Conservation (phyloP, 1,140 invertebrate species). For the Neotoxoptera formosana region DNA sequence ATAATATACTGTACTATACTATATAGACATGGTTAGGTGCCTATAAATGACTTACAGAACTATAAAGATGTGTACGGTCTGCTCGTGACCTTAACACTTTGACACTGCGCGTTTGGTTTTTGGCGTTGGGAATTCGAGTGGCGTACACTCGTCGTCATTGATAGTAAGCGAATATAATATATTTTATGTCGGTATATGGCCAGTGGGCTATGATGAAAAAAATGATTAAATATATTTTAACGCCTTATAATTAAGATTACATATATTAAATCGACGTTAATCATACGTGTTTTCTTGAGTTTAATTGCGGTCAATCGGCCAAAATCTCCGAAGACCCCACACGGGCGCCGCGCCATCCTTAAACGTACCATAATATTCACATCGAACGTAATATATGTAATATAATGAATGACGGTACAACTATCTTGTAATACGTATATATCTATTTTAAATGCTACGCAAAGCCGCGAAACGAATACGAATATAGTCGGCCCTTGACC, state of each 20-base stretch:
- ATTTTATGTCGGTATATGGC: too few relatives aligned
- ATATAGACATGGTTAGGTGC: too few relatives aligned
- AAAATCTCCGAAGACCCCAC: background rate
- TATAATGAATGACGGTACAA: background rate
- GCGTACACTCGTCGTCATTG: background rate
- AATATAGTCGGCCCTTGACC: slow-evolving; percentile 25
- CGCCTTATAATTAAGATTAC: background rate
- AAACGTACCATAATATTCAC: background rate
- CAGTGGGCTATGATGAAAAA: background rate
- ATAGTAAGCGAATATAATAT: background rate
- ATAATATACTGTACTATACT: too few relatives aligned
- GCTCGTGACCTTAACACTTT: slow-evolving; percentile 44
- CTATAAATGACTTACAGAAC: background rate
- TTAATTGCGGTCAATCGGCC: background rate
- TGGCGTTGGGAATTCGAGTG: background rate
- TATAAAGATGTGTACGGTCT: background rate
- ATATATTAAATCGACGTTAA: background rate
- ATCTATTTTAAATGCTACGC: background rate
- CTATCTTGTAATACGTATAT: background rate
- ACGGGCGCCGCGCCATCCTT: background rate
- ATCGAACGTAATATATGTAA: background rate
- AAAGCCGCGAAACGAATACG: background rate
- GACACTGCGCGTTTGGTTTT: background rate
- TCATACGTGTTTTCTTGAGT: background rate
- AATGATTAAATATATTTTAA: background rate